Evolutionary conservation across 35 echinoderm and acorn worm species (phyloP).

Genomic region (Heliocidaris erythrogramma): DNA sequence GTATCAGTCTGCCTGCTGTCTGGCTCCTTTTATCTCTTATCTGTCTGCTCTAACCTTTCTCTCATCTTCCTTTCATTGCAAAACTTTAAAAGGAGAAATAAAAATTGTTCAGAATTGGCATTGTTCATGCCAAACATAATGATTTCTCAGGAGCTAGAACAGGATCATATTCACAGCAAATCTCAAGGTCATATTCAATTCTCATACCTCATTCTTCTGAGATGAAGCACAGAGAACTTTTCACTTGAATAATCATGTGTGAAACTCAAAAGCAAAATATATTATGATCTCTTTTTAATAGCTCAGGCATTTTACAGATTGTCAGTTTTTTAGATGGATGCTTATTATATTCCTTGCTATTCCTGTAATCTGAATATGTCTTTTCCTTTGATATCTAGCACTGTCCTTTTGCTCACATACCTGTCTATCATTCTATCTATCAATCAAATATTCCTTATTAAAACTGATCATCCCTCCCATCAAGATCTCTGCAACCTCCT

Average conservation of each 20-base stretch:
- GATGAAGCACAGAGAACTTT: too few species aligned
- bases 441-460: constrained; percentile 14
- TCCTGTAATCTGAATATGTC: background rate
- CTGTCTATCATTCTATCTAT: background rate
- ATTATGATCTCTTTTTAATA: background rate
- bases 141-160: too few species aligned
- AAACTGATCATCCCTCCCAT: background rate
- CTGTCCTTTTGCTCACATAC: background rate
- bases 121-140: too few species aligned
- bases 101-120: too few species aligned
- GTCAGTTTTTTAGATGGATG: background rate
- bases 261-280: background rate
- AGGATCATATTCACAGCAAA: too few species aligned
- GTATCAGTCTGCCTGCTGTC: background rate
- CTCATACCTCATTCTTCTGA: too few species aligned
- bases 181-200: too few species aligned
- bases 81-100: too few species aligned
- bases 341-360: background rate
- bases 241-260: too few species aligned
- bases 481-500: background rate
- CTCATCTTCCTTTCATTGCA: background rate
- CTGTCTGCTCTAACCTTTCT: background rate
- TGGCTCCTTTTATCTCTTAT: background rate
- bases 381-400: background rate
- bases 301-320: background rate